Evolutionary conservation across 2,113 vertebrate species (phyloP).

Genomic region (Channa maculata): DNA sequence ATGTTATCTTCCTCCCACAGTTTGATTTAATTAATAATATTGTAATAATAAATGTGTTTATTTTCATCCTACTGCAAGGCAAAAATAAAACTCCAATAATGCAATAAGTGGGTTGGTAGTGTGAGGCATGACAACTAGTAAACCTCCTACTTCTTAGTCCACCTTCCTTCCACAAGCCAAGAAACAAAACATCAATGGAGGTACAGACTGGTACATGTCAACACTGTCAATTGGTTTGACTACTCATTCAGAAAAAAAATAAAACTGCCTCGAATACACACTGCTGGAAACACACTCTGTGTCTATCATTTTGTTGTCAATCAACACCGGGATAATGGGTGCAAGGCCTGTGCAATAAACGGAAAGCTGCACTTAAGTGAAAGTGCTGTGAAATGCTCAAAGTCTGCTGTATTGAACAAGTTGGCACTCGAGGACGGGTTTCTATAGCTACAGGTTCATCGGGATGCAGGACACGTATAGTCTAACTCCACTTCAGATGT

Average conservation of each 20-base stretch:
- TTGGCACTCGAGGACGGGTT: slow-evolving; percentile 46
- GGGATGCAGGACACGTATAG: slow-evolving; percentile 54
- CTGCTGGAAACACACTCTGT: not conserved
- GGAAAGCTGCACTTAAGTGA: slow-evolving; percentile 59
- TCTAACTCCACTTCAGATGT: slow-evolving; percentile 46
- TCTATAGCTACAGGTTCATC: slow-evolving; percentile 67
- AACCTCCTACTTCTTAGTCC: slow-evolving; percentile 17
- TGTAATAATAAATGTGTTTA: slow-evolving; percentile 34
- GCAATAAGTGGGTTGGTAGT: slow-evolving; percentile 37
- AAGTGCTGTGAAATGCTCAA: slow-evolving; percentile 58
- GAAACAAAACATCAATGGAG: slow-evolving; percentile 60
- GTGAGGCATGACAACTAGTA: slow-evolving; percentile 49
- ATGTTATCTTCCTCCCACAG: slow-evolving; percentile 27
- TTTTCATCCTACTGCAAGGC: slow-evolving; percentile 35
- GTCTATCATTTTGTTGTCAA: slow-evolving; percentile 57
- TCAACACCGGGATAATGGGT: slow-evolving; percentile 52
- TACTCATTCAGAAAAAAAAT: slow-evolving; percentile 56
- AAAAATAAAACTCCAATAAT: slow-evolving; percentile 44
- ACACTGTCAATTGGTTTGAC: slow-evolving; percentile 41
- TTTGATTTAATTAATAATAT: slow-evolving; percentile 25
- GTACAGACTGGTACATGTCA: slow-evolving; percentile 35
- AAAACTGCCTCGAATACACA: slow-evolving; percentile 3
- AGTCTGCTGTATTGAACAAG: slow-evolving; percentile 56
- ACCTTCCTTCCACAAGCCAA: slow-evolving; percentile 18
- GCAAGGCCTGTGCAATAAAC: slow-evolving; percentile 28